Conservation (phyloP, 1,140 invertebrate species). For the Meloidogyne floridensis region DNA sequence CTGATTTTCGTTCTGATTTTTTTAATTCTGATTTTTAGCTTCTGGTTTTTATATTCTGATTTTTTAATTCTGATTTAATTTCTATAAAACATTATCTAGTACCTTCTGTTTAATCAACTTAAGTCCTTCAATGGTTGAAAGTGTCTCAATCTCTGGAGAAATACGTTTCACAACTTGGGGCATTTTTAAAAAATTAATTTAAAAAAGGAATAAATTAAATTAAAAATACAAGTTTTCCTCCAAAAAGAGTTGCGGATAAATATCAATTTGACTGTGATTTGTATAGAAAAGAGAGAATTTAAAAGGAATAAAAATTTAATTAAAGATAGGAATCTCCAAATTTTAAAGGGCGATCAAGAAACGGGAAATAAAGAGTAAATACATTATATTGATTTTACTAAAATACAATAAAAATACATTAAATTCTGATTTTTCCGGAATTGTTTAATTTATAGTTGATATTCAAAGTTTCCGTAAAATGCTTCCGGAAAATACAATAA, state of each 20-base stretch:
- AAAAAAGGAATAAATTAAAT: not conserved
- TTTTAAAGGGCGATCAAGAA: not conserved
- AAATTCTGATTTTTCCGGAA: too few relatives aligned
- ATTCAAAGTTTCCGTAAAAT: too few relatives aligned
- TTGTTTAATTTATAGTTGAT: too few relatives aligned
- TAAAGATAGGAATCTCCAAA: constrained; percentile 1
- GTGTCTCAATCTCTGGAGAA: constrained; percentile 54
- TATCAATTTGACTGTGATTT: not conserved
- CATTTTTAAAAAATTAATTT: not conserved
- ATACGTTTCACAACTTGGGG: constrained; percentile 54
- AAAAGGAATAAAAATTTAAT: constrained; percentile 15
- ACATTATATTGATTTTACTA: not conserved
- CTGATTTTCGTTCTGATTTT: not conserved
- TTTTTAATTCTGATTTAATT: not conserved
- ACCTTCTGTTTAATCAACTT: constrained; percentile 62
- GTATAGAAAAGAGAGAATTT: not conserved
- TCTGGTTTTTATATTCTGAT: not conserved
- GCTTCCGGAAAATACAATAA: too few relatives aligned
- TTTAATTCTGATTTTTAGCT: not conserved
- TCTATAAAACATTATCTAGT: not conserved
- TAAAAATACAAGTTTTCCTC: not conserved
- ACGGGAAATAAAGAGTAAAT: too few relatives aligned
- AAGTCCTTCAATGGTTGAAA: constrained; percentile 57
- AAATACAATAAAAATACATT: not conserved
- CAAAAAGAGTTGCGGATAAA: not conserved